Evolutionary conservation across 2,113 vertebrate genomes (phyloP).

Genomic region (Nibea albiflora): DNA sequence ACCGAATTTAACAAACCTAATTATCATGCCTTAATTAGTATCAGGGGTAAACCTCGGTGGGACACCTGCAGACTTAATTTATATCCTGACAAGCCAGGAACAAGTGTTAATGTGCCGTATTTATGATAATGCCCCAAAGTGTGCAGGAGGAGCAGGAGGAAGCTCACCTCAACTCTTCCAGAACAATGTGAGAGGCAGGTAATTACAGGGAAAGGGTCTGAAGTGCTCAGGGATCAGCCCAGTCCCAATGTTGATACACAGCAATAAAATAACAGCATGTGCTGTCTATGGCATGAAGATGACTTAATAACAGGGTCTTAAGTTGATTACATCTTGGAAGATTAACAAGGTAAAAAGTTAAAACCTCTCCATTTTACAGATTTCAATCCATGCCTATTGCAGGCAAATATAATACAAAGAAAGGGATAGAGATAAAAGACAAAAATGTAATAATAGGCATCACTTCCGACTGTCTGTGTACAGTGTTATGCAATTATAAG

Average conservation of each 20-base stretch:
- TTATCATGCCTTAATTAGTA: slow-evolving; percentile 99
- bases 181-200: slow-evolving; percentile 82
- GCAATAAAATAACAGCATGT: slow-evolving; percentile 57
- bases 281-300: slow-evolving; percentile 15
- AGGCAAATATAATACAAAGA: neutral
- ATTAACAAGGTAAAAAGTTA: slow-evolving; percentile 5
- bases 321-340: slow-evolving; percentile 27
- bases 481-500: slow-evolving; percentile 34
- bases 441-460: neutral
- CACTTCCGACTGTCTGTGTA: neutral
- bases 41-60: slow-evolving; percentile 98
- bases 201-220: slow-evolving; percentile 82
- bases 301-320: slow-evolving; percentile 33
- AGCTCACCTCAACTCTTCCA: slow-evolving; percentile 82
- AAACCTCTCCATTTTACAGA: slow-evolving; percentile 3
- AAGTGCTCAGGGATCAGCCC: slow-evolving; percentile 65
- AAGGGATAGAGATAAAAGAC: slow-evolving; percentile 1
- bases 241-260: slow-evolving; percentile 65
- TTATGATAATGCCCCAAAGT: slow-evolving; percentile 98
- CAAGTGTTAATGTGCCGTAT: slow-evolving; percentile 99
- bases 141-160: slow-evolving; percentile 81
- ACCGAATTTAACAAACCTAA: slow-evolving; percentile 99
- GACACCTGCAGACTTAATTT: slow-evolving; percentile 99
- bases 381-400: neutral
- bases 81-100: slow-evolving; percentile 99